These are phyloP conservation scores for Baronia brevicornis DNA, from an alignment of 2,888 invertebrate species.

Conservation along the genomic window DNA sequence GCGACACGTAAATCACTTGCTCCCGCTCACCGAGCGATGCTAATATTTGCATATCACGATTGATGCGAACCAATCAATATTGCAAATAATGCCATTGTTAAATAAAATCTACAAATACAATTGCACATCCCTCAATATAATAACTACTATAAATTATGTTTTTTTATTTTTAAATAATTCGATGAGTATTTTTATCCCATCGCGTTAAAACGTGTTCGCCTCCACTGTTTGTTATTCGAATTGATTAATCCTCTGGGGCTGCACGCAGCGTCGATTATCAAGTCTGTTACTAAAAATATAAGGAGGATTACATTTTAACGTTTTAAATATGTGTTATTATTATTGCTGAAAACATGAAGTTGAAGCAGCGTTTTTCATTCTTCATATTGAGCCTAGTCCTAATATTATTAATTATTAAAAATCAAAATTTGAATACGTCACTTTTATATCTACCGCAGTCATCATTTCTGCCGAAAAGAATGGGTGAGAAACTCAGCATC, in stretches of 20 bases:
- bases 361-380: too few species aligned
- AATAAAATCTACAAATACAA: slow-evolving; percentile 59
- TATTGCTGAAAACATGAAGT: slow-evolving; percentile 1
- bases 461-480: too few species aligned
- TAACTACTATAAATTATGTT: slow-evolving; percentile 29
- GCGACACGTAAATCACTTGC: slow-evolving; percentile 59
- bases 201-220: slow-evolving; percentile 3
- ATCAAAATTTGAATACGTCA: too few species aligned
- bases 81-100: slow-evolving; percentile 69
- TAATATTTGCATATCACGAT: slow-evolving; percentile 74
- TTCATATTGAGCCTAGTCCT: too few species aligned
- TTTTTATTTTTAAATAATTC: slow-evolving; percentile 13
- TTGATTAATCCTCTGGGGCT: slow-evolving; percentile 8
- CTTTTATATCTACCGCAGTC: too few species aligned
- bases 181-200: slow-evolving; percentile 1
- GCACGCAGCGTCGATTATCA: too few species aligned
- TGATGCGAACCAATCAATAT: slow-evolving; percentile 72
- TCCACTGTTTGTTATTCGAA: slow-evolving; percentile 2
- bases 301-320: slow-evolving; percentile 1
- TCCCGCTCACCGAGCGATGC: slow-evolving; percentile 52
- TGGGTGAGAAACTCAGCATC: too few species aligned
- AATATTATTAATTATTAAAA: too few species aligned
- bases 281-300: too few species aligned
- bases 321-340: slow-evolving; percentile 3
- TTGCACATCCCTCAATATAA: slow-evolving; percentile 34